Percentiles rank a stretch among this genome's conserved stretches.
Conservation (phyloP, 2,888 invertebrate species). For the Cinara cedri region DNA sequence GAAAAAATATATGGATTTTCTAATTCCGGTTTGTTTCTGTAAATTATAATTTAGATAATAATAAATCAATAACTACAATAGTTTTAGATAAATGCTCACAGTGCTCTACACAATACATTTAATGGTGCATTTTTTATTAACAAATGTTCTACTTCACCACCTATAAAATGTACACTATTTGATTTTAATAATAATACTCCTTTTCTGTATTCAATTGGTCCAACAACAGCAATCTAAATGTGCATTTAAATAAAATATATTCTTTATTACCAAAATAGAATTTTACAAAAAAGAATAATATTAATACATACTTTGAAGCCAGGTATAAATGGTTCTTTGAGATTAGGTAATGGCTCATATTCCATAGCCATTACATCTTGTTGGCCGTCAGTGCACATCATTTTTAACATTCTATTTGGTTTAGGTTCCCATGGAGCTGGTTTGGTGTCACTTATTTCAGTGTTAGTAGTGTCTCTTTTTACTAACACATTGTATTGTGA, state of each 20-base stretch:
- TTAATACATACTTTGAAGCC: slow-evolving; percentile 60
- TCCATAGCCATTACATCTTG: slow-evolving; percentile 60
- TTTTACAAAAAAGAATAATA: neutral
- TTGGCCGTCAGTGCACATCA: slow-evolving; percentile 60
- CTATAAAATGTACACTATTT: slow-evolving; percentile 63
- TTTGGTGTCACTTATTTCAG: slow-evolving; percentile 51
- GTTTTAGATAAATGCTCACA: slow-evolving; percentile 60
- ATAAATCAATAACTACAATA: neutral
- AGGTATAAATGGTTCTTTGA: slow-evolving; percentile 60
- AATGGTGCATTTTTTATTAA: slow-evolving; percentile 62
- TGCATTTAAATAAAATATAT: slow-evolving; percentile 8
- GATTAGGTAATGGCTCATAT: slow-evolving; percentile 59
- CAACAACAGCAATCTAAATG: slow-evolving; percentile 66
- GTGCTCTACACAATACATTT: slow-evolving; percentile 61
- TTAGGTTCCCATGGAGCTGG: slow-evolving; percentile 58
- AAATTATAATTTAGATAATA: neutral
- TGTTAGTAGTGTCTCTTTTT: slow-evolving; percentile 58
- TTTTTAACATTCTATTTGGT: slow-evolving; percentile 59
- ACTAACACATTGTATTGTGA: slow-evolving; percentile 60
- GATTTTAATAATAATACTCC: slow-evolving; percentile 65
- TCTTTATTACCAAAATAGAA: neutral
- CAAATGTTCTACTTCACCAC: slow-evolving; percentile 65
- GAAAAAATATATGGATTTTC: slow-evolving; percentile 49
- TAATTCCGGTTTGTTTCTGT: slow-evolving; percentile 41
- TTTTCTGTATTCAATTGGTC: slow-evolving; percentile 64